phyloP scores from a whole-genome alignment of 2,888 invertebrate genomes.

The Dolichomitus sp. region DNA sequence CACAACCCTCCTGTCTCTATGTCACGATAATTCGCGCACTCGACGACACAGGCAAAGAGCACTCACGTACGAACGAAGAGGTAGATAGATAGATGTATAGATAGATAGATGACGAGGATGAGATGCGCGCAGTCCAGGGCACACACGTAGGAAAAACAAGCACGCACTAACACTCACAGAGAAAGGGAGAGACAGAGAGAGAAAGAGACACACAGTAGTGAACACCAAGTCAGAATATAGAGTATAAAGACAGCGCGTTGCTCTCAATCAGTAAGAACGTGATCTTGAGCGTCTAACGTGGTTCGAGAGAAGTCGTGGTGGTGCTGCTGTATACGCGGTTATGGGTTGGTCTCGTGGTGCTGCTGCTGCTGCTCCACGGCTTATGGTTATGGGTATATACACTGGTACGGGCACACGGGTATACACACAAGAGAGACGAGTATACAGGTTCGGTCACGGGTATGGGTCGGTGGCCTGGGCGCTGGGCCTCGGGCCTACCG shows the following conservation, averaged over 20 bases:
- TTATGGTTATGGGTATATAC: conserved; percentile 60
- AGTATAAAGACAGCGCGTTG: conserved; percentile 27
- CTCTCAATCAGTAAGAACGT: conserved; percentile 23
- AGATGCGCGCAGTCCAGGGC: conserved; percentile 41
- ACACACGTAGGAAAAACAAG: conserved; percentile 11
- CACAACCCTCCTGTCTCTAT: conserved; percentile 26
- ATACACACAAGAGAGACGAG: not conserved
- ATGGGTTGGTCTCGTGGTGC: conserved; percentile 27
- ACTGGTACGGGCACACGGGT: conserved; percentile 37
- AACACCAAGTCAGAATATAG: not conserved
- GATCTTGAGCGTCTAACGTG: conserved; percentile 40
- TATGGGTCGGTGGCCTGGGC: conserved; percentile 79
- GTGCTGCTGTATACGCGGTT: conserved; percentile 21
- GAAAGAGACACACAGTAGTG: not conserved
- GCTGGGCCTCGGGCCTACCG: conserved; percentile 73
- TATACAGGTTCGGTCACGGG: conserved; percentile 73
- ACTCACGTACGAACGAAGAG: conserved; percentile 6
- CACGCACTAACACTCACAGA: conserved; percentile 6
- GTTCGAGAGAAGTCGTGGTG: conserved; percentile 11
- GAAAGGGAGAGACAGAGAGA: not conserved
- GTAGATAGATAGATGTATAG: not conserved
- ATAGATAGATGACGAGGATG: conserved; percentile 10
- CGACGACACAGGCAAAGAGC: conserved; percentile 13
- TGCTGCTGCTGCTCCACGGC: conserved; percentile 7
- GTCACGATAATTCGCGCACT: conserved; percentile 56